These are phyloP conservation scores for Hedya salicella DNA, from an alignment of 2,888 invertebrate genomes.

Conservation along the genomic window DNA sequence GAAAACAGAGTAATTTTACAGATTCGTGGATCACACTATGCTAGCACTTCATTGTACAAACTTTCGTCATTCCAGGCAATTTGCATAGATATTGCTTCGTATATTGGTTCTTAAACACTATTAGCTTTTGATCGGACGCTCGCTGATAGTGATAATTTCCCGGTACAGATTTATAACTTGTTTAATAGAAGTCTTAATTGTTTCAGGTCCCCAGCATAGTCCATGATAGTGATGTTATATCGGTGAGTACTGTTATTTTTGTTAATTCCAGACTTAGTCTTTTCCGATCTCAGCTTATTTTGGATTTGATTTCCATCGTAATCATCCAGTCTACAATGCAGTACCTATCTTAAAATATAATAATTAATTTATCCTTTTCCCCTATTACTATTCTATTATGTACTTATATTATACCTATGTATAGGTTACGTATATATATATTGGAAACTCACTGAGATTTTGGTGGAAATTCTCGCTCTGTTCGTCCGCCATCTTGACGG, in stretches of 20 bases:
- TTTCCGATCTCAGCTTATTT: no score
- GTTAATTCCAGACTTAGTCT: no score
- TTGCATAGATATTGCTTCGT: conserved; percentile 76
- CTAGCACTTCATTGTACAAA: conserved; percentile 57
- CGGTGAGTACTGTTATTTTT: conserved; percentile 46
- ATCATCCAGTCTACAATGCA: no score
- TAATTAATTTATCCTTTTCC: no score
- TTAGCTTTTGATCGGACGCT: conserved; percentile 20
- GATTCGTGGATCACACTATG: not conserved
- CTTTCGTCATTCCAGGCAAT: conserved; percentile 64
- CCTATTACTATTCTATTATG: no score
- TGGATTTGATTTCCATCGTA: no score
- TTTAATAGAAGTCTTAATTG: conserved; percentile 23
- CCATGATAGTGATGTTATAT: conserved; percentile 44
- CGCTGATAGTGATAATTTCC: not conserved
- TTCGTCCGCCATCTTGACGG: no score
- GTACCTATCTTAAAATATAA: no score
- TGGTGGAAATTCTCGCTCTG: no score
- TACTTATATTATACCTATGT: no score
- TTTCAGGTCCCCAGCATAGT: conserved; percentile 48
- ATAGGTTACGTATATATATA: no score
- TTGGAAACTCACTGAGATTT: no score
- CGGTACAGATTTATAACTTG: not conserved
- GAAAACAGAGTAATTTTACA: conserved; percentile 25
- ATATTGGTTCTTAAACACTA: conserved; percentile 65